Evolutionary conservation across 2,797 vertebrate species (phyloP), one percentile per base, ranked within the genome.

Genomic region (Protonibea diacanthus): DNA sequence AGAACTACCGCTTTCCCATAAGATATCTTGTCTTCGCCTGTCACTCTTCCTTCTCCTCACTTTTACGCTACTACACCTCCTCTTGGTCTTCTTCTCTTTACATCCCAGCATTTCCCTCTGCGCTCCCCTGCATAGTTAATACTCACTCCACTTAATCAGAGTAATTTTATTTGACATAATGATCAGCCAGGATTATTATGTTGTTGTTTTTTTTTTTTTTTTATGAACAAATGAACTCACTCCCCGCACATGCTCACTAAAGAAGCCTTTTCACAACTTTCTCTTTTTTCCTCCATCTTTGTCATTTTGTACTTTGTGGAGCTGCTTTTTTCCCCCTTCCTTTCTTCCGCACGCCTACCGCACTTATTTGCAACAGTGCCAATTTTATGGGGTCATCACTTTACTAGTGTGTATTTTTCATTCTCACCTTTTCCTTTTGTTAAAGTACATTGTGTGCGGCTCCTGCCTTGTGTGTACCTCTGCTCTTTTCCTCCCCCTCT

Each of bases 401-500:
- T 83, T 67, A 66, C 83, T 72, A 79, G 74, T 83, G 79, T 73
- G 75, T 85, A n/a, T 86, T 78, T 83, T 72, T 76, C 33, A 52
- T 80, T 81, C 63, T 86, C 84, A 78, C 80, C 73, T 83, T 91
- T 84, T 84, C 47, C 74, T 74, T 87, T 87, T 83, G 70, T 89
- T 64, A 85, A 84, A 86, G 80, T 57, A 87, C 88, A 88, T 73
- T 90, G 77, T 88, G 81, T 81, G 76, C 60, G 38, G 74, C 70
- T 84, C 68, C 81, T 82, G 75, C 76, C 74, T 79, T 65, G 61
- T 76, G 75, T 86, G 70, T 75, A 80, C 85, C 76, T 76, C 77
- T 44, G 12, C 86, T 87, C 74, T 78, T 82, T 82, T 84, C 83
- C 78, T 78, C 82, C 78, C 75, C 66, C 84, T 86, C 83, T 78